Evolutionary conservation across 2,113 vertebrate species (phyloP).

Genomic region (Otus sunia): DNA sequence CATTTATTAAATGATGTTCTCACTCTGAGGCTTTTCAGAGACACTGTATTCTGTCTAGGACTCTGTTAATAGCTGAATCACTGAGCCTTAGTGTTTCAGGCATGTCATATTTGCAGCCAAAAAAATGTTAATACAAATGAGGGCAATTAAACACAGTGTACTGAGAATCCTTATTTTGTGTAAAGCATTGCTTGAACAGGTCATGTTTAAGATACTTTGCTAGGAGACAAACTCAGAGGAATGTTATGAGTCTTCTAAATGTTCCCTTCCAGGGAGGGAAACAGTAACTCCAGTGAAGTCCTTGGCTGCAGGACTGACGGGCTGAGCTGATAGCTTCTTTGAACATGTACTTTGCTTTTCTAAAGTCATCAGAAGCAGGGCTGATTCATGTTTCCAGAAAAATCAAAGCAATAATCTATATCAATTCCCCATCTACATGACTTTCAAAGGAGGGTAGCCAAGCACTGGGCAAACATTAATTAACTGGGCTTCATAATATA

Average conservation of each 20-base stretch:
- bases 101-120: conserved; percentile 4
- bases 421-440: not conserved
- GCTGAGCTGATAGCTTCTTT: not conserved
- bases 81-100: not conserved
- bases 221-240: not conserved
- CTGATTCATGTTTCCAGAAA: not conserved
- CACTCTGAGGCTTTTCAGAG: not conserved
- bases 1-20: conserved; percentile 34
- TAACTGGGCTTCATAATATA: not conserved
- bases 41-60: not conserved
- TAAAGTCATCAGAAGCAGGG: not conserved
- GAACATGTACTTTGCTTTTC: not conserved
- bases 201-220: not conserved
- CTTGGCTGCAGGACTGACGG: not conserved
- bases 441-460: not conserved
- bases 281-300: not conserved
- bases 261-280: not conserved
- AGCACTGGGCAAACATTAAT: not conserved
- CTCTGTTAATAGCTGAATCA: conserved; percentile 5
- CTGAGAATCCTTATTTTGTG: not conserved
- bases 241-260: not conserved
- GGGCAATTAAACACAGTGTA: conserved; percentile 14
- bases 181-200: not conserved
- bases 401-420: not conserved
- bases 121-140: conserved; percentile 21